Evolutionary conservation across 2,797 vertebrate species (phyloP).

Genomic region (Aulostomus chinensis): DNA sequence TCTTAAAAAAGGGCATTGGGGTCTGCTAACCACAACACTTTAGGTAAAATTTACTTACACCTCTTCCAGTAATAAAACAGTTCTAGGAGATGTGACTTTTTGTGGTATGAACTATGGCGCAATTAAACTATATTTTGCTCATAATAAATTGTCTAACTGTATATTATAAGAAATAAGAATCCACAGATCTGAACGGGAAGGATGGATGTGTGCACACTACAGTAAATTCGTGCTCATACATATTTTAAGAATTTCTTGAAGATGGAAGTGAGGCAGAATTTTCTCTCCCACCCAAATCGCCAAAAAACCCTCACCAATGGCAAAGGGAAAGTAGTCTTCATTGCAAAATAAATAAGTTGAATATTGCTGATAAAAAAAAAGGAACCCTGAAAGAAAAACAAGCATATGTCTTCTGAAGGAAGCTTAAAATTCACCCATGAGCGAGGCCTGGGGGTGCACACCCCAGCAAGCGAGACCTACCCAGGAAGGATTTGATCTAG

Average conservation of each 20-base stretch:
- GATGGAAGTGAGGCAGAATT: slow-evolving; percentile 17
- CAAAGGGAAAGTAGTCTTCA: not conserved
- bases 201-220: slow-evolving; percentile 13
- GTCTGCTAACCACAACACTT: too few relatives aligned
- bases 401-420: slow-evolving; percentile 10
- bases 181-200: too few relatives aligned
- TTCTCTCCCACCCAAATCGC: not conserved
- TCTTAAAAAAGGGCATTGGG: too few relatives aligned
- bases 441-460: slow-evolving; percentile 25
- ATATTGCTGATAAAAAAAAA: not conserved
- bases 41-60: too few relatives aligned
- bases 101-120: too few relatives aligned
- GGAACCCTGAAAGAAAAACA: not conserved
- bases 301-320: not conserved
- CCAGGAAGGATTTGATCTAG: slow-evolving; percentile 35
- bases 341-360: slow-evolving; percentile 1
- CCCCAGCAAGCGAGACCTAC: slow-evolving; percentile 19
- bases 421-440: slow-evolving; percentile 16
- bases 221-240: slow-evolving; percentile 52
- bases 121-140: too few relatives aligned
- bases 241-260: too few relatives aligned
- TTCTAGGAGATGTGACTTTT: too few relatives aligned
- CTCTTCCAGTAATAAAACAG: too few relatives aligned
- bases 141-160: too few relatives aligned
- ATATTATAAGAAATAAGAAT: too few relatives aligned